phyloP scores from a whole-genome alignment of 2,888 invertebrate genomes.

The Amphipoea oculea region DNA sequence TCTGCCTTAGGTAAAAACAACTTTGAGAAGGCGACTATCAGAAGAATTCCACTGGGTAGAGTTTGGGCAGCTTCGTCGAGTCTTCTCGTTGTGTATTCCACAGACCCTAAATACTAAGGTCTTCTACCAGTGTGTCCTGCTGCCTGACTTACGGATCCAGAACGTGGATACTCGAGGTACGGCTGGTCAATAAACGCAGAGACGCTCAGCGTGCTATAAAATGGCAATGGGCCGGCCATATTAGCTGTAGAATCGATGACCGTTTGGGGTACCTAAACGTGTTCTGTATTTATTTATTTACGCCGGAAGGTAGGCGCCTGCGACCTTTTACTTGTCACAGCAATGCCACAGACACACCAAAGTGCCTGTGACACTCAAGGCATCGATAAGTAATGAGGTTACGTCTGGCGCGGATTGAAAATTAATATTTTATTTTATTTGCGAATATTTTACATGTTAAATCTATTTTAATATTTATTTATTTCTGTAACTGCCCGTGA shows the following conservation, averaged over 20 bases:
- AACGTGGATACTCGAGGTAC: background rate
- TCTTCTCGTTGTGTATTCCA: background rate
- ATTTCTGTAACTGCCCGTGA: no score
- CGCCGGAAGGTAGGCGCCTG: no score
- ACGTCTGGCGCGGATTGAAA: no score
- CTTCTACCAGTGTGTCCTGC: background rate
- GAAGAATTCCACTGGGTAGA: background rate
- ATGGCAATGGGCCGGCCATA: background rate
- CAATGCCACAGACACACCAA: no score
- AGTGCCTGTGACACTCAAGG: no score
- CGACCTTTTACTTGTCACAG: no score
- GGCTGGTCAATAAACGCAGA: background rate
- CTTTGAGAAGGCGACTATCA: background rate
- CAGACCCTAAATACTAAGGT: background rate
- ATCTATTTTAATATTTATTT: no score
- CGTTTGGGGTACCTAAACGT: background rate
- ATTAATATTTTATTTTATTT: no score
- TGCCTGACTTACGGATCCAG: background rate
- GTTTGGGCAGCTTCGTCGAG: background rate
- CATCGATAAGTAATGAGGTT: no score
- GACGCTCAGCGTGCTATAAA: background rate
- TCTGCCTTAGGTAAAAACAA: background rate
- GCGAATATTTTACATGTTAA: no score
- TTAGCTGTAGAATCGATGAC: background rate
- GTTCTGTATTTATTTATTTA: background rate